These are phyloP conservation scores for Drosophila pectinifera DNA, from an alignment of 1,140 invertebrate genomes.

Conservation along the genomic window DNA sequence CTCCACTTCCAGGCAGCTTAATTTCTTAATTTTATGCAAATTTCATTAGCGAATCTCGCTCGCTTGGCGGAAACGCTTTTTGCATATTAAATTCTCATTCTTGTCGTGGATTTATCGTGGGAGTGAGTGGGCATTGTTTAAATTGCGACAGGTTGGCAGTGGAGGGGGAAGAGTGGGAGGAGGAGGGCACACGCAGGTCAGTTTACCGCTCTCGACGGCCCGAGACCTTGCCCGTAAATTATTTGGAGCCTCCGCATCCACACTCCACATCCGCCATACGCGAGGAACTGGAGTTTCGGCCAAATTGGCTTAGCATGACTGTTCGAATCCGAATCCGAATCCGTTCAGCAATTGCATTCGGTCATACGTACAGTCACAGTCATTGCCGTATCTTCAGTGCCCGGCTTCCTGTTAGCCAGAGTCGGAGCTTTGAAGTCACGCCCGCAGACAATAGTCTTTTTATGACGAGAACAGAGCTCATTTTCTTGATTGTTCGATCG, in stretches of 20 bases:
- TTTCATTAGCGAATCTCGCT: constrained; percentile 56
- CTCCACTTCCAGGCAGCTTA: constrained; percentile 23
- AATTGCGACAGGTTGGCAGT: constrained; percentile 37
- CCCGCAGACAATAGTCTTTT: constrained; percentile 31
- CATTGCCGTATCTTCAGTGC: constrained; percentile 16
- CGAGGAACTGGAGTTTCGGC: constrained; percentile 13
- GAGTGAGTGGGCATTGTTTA: constrained; percentile 25
- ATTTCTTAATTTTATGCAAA: constrained; percentile 70
- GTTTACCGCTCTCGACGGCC: constrained; percentile 15
- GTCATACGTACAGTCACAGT: constrained; percentile 25
- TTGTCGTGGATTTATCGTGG: constrained; percentile 61
- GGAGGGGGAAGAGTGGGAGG: neutral
- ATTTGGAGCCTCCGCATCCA: constrained; percentile 25
- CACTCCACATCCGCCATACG: constrained; percentile 25
- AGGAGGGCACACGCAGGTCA: constrained; percentile 33
- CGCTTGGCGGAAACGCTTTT: constrained; percentile 63
- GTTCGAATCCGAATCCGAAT: constrained; percentile 26
- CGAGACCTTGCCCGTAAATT: constrained; percentile 35
- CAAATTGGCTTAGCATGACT: constrained; percentile 50
- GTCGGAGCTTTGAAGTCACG: constrained; percentile 42
- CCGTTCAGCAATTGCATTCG: constrained; percentile 34
- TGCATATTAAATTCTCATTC: constrained; percentile 67
- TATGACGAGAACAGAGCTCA: constrained; percentile 6
- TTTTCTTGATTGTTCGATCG: constrained; percentile 26
- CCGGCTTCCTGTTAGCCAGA: constrained; percentile 32